Base-by-base conservation (phyloP, 2,797 vertebrate species). In the Sphenopsis melanotis region DNA sequence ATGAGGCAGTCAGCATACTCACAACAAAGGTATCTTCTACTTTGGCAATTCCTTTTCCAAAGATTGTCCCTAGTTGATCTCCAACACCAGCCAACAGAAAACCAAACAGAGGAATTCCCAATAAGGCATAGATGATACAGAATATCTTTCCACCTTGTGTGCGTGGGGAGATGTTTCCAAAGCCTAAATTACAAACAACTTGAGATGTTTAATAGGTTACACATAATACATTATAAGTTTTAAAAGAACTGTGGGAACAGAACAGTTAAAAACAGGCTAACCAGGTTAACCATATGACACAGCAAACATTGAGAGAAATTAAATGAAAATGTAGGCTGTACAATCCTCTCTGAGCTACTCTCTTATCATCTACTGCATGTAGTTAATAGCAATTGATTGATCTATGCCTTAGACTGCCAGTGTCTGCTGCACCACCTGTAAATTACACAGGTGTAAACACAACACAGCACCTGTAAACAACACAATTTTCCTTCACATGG, bases 1-100 rank as follows among this genome's bases (percentile, higher is more conserved):
- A 60, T 0, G 0, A 90, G 32, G 84, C 42, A 53, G 69, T 24
- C 52, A 15, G 72, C 34, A 90, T 97, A 98, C 98, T 98, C 97
- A 99, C 99, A 98, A 99, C 99, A 95, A 99, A 99, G 41, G 99
- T 99, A 89, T 99, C 99, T 97, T 99, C 99, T 76, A 99, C 99
- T 98, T 98, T 99, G 95, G 99, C 98, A 56, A 99, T 99, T 95
- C 98, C 99, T 97, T 99, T 99, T 90, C 99, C 99, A 92, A 99
- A 99, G 95, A 99, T 99, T 65, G 99, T 99, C 64, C 99, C 99
- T 72, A 99, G 96, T 94, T 99, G 99, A 96, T 99, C 99, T 83
- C 99, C 99, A 57, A 99, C 99, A 78, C 99, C 99, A 77, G 99
- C 99, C 98, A 99, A 95, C 52, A 99, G 96, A 98, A 99, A 99